Base-by-base conservation (phyloP, 2,888 invertebrate species). In the Phasia obesa region DNA sequence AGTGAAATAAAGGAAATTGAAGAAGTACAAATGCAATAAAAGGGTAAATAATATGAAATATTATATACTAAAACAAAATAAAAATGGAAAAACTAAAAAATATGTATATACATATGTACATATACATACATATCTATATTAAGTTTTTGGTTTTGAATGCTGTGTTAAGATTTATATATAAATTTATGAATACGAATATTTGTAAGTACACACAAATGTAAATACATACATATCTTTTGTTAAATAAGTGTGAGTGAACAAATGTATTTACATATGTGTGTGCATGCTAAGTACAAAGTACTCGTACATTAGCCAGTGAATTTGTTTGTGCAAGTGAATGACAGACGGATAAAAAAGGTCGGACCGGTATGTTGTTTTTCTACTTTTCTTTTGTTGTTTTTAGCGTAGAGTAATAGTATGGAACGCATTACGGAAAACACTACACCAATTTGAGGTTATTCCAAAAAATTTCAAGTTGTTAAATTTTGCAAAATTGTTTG, bases 311-410 rank as follows among this genome's bases (percentile, higher is more conserved):
- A 49, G 15, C 59, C 23, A 31, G 4, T 60, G 9, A 31, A 51
- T 57, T 17, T 57, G 62, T 31, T 21, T 64, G 17, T 71, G 64
- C 57, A 53, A 42, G 38, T 74, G 74, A 80, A 75, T 75, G 64
- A 51, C 75, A 70, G n/a, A n/a, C n/a, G n/a, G n/a, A n/a, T n/a
- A 75, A 57, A 57, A 75, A 81, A 81, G 80, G 74, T 81, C 75
- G 69, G 70, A 64, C 70, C 71, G 78, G 78, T 71, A 51, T 49
- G 35, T 38, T 64, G 51, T n/a, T 67, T 59, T 49, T 31, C 13
- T 27, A 13, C 51, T 67, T 15, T 64, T 21, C n/a, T 21, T 23
- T 42, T 35, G 11, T 11, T 35, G 27, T n/a, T 27, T 55, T 42
- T 17, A 17, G 5, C 4, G 17, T 47, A n/a, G n/a, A n/a, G n/a